Percentiles rank a stretch among this genome's conserved stretches.
phyloP scores from a whole-genome alignment of 1,140 invertebrate species.

The Hylaeus anthracinus region DNA sequence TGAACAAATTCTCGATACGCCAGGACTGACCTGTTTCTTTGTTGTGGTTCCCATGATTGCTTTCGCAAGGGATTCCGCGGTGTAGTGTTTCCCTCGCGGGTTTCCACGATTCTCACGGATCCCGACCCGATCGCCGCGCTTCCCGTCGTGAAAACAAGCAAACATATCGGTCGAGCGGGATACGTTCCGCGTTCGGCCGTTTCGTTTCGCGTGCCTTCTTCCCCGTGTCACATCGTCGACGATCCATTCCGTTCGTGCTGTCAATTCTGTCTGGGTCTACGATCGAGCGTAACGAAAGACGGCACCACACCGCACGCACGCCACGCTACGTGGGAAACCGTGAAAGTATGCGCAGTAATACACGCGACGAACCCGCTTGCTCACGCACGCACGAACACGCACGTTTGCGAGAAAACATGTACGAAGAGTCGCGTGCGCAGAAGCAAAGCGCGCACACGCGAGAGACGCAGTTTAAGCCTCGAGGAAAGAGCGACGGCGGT shows the following conservation, averaged over 20 bases:
- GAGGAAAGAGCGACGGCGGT: constrained; percentile 35
- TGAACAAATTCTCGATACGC: constrained; percentile 9
- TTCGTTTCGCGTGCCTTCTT: background rate
- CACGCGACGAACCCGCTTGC: background rate
- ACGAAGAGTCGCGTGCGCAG: constrained; percentile 55
- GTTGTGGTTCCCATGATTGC: background rate
- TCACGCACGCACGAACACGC: background rate
- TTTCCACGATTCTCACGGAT: background rate
- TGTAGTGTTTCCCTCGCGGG: background rate
- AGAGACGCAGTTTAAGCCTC: constrained; percentile 60
- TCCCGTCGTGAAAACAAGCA: constrained; percentile 24
- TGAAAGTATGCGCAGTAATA: constrained; percentile 37
- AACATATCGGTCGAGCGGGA: constrained; percentile 17
- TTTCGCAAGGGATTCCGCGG: constrained; percentile 9
- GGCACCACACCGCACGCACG: constrained; percentile 18
- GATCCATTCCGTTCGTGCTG: background rate
- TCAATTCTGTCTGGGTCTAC: background rate
- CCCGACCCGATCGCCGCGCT: background rate
- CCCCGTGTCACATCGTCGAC: background rate
- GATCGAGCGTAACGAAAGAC: constrained; percentile 13
- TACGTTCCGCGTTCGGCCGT: background rate
- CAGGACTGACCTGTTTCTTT: background rate
- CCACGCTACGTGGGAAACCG: background rate
- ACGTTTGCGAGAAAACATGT: constrained; percentile 29
- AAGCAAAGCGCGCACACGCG: constrained; percentile 55